These are phyloP conservation scores for Hyaena hyaena DNA, from an alignment of 2,113 vertebrate genomes.

Conservation along the genomic window DNA sequence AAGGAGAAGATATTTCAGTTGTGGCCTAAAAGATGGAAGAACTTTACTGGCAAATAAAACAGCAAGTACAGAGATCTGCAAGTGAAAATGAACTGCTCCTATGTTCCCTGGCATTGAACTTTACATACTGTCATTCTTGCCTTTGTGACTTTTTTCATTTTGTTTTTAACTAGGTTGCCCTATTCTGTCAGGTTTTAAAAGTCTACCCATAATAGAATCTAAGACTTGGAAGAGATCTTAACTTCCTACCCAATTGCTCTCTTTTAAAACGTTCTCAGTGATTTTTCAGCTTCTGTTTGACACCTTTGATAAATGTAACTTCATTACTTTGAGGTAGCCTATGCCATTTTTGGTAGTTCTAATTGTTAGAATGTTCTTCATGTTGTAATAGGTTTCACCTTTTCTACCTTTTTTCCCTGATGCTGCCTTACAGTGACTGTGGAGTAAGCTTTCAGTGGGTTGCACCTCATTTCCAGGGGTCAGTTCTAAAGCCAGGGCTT, in stretches of 20 bases:
- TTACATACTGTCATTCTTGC: not conserved
- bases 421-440: not conserved
- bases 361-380: not conserved
- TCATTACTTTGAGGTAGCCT: slow-evolving; percentile 9
- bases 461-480: not conserved
- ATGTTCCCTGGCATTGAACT: not conserved
- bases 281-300: slow-evolving; percentile 40
- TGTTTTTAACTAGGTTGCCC: not conserved
- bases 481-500: not conserved
- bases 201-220: not conserved
- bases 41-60: not conserved
- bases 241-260: slow-evolving; percentile 5
- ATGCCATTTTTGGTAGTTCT: not conserved
- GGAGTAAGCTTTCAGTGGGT: not conserved
- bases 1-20: not conserved
- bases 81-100: not conserved
- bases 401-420: not conserved
- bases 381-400: not conserved
- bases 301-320: slow-evolving; percentile 38
- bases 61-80: not conserved
- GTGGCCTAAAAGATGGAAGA: not conserved
- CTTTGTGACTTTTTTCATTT: slow-evolving; percentile 5
- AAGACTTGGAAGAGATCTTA: slow-evolving; percentile 32
- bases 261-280: slow-evolving; percentile 34
- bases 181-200: slow-evolving; percentile 17